Conservation (phyloP, 1,140 invertebrate species). For the Brachionus sp. region DNA sequence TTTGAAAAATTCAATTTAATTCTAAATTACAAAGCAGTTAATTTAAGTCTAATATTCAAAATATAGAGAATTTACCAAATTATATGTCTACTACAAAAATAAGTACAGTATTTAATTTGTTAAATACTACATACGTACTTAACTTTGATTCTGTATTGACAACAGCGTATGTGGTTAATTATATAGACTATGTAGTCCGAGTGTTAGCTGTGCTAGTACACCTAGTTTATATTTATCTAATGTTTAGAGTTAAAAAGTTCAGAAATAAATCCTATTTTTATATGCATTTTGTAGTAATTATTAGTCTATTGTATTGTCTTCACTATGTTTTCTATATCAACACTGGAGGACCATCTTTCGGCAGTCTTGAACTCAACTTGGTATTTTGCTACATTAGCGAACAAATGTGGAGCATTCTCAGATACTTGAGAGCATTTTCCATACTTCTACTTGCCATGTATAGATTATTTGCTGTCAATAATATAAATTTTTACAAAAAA, state of each 20-base stretch:
- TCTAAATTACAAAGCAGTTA: neutral
- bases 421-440: conserved; percentile 30
- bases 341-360: neutral
- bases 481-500: conserved; percentile 27
- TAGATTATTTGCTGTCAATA: neutral
- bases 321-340: conserved; percentile 18
- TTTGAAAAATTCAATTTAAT: neutral
- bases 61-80: neutral
- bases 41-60: no score
- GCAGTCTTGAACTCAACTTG: neutral
- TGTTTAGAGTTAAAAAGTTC: conserved; percentile 32
- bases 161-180: conserved; percentile 11
- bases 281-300: conserved; percentile 25
- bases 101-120: neutral
- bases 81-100: neutral
- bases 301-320: neutral
- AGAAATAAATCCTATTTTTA: conserved; percentile 18
- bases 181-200: conserved; percentile 18
- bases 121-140: neutral
- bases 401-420: conserved; percentile 12
- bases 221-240: neutral
- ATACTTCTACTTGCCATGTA: neutral
- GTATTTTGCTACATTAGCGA: conserved; percentile 38
- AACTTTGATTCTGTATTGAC: conserved; percentile 11
- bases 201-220: neutral